Conservation (phyloP, 2,888 invertebrate species). For the Bombylius discolor region DNA sequence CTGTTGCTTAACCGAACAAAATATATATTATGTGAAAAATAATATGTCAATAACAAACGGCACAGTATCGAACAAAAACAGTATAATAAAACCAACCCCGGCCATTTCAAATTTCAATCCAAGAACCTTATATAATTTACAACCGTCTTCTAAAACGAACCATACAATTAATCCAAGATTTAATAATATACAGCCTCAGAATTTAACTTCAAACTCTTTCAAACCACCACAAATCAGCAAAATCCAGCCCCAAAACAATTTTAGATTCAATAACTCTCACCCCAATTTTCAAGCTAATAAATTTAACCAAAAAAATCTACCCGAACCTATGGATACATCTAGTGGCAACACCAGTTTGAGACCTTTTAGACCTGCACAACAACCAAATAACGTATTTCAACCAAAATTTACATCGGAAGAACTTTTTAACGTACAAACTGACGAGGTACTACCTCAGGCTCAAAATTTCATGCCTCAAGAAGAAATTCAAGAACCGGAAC, state of each 20-base stretch:
- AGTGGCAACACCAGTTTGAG: neutral
- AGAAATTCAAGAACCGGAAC: neutral
- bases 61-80: neutral
- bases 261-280: too few relatives aligned
- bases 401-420: neutral
- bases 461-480: neutral
- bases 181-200: too few relatives aligned
- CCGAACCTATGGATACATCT: neutral
- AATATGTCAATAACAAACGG: neutral
- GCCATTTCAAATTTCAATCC: too few relatives aligned
- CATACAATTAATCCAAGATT: too few relatives aligned
- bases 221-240: too few relatives aligned
- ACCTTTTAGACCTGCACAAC: neutral
- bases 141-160: too few relatives aligned
- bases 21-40: conserved; percentile 3
- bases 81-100: neutral
- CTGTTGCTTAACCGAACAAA: conserved; percentile 10
- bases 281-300: too few relatives aligned
- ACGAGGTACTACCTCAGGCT: neutral
- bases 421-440: neutral
- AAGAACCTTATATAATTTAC: too few relatives aligned
- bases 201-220: too few relatives aligned
- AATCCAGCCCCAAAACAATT: too few relatives aligned
- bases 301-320: too few relatives aligned
- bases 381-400: neutral